These are phyloP conservation scores for Ochropleura plecta DNA, from an alignment of 2,888 invertebrate genomes.

Conservation along the genomic window DNA sequence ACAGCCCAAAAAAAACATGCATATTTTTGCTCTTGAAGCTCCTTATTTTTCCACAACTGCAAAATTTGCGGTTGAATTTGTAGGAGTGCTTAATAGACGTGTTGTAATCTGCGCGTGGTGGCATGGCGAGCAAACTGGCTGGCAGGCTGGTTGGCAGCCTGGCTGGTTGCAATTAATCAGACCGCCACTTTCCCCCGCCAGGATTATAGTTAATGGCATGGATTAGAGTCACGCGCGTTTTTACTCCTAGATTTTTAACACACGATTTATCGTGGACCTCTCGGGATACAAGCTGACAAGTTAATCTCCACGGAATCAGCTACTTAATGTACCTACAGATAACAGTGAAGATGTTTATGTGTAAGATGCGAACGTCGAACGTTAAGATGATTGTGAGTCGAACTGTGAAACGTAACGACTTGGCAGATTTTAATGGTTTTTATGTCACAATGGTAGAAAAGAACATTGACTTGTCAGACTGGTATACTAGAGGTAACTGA, in stretches of 20 bases:
- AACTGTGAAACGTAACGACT: slow-evolving; percentile 17
- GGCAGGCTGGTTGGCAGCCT: slow-evolving; percentile 5
- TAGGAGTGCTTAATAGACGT: slow-evolving; percentile 52
- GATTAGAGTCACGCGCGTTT: slow-evolving; percentile 75
- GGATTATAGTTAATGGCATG: slow-evolving; percentile 80
- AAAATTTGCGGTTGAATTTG: slow-evolving; percentile 48
- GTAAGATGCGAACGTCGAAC: slow-evolving; percentile 14
- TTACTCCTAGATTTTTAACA: slow-evolving; percentile 73
- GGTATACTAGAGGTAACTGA: too few species aligned
- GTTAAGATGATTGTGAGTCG: slow-evolving; percentile 33
- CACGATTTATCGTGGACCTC: slow-evolving; percentile 71
- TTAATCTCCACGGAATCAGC: slow-evolving; percentile 61
- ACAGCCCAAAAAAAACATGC: too few species aligned
- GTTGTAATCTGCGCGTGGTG: slow-evolving; percentile 47
- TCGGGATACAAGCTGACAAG: slow-evolving; percentile 58
- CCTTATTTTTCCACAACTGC: background rate
- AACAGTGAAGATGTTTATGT: slow-evolving; percentile 27
- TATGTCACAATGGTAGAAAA: background rate
- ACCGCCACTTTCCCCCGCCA: slow-evolving; percentile 72
- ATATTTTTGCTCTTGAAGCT: too few species aligned
- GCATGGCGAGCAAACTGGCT: slow-evolving; percentile 42
- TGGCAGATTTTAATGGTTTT: slow-evolving; percentile 16
- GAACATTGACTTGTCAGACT: background rate
- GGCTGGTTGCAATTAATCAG: slow-evolving; percentile 77
- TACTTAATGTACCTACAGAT: slow-evolving; percentile 50